Evolutionary conservation across 1,140 invertebrate species (phyloP).

Genomic region (Papilio machaon): DNA sequence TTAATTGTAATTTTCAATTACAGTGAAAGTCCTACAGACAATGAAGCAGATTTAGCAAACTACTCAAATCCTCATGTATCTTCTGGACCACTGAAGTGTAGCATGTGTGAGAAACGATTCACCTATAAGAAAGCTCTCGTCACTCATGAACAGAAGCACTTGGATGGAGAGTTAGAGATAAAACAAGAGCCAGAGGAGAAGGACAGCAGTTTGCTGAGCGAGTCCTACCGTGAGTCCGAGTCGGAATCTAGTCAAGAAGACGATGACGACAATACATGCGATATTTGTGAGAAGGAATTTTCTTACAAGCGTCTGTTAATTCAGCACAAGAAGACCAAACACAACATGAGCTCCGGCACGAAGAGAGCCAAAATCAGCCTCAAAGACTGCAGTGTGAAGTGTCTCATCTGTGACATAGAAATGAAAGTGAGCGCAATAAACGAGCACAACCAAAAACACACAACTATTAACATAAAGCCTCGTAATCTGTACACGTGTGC

Average conservation of each 20-base stretch:
- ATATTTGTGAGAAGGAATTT: constrained; percentile 76
- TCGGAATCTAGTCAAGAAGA: constrained; percentile 66
- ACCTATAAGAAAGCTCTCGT: constrained; percentile 71
- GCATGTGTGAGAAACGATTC: constrained; percentile 70
- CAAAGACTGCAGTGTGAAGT: constrained; percentile 72
- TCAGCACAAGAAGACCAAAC: constrained; percentile 71
- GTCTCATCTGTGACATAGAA: constrained; percentile 75
- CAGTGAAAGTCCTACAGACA: constrained; percentile 64
- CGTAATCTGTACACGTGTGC: constrained; percentile 76
- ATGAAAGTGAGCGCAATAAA: constrained; percentile 75
- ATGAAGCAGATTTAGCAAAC: constrained; percentile 61
- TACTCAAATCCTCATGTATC: constrained; percentile 47
- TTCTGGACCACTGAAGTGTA: constrained; percentile 60
- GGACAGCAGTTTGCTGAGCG: constrained; percentile 47
- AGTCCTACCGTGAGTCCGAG: constrained; percentile 50
- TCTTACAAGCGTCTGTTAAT: constrained; percentile 68
- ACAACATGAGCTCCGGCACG: constrained; percentile 67
- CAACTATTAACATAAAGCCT: constrained; percentile 70
- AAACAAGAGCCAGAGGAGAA: constrained; percentile 61
- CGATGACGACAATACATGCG: constrained; percentile 69
- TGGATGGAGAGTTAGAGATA: constrained; percentile 45
- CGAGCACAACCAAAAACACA: constrained; percentile 76
- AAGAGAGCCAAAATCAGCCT: constrained; percentile 72
- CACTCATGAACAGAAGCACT: constrained; percentile 62
- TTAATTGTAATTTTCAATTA: constrained; percentile 44